phyloP scores from a whole-genome alignment of 2,797 vertebrate species.

The Decapterus maruadsi region DNA sequence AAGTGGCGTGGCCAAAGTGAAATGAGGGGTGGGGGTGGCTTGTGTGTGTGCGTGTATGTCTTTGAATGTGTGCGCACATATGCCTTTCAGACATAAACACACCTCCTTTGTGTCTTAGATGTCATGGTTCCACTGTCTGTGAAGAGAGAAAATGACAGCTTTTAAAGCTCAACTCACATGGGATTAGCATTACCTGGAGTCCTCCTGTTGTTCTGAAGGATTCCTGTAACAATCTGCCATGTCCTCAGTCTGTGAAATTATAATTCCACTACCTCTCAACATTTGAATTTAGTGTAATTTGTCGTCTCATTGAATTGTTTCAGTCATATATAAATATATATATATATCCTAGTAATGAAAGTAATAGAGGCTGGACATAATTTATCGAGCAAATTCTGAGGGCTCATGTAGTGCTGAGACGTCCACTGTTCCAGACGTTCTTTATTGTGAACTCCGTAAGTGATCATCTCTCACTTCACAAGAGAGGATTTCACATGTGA shows the following conservation, averaged over 20 bases:
- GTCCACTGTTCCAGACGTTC: not conserved
- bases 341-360: not conserved
- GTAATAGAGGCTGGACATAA: too few species aligned
- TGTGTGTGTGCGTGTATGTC: not conserved
- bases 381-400: not conserved
- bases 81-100: slow-evolving; percentile 46
- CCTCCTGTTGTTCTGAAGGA: slow-evolving; percentile 17
- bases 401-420: not conserved
- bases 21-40: not conserved
- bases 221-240: not conserved
- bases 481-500: too few species aligned
- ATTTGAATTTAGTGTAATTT: slow-evolving; percentile 7
- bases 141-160: slow-evolving; percentile 56
- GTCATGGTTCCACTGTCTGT: slow-evolving; percentile 40
- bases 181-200: slow-evolving; percentile 28
- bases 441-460: not conserved
- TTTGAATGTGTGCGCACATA: not conserved
- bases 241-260: slow-evolving; percentile 15
- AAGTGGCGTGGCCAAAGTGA: slow-evolving; percentile 27
- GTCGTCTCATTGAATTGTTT: not conserved
- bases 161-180: slow-evolving; percentile 21
- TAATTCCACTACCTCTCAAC: not conserved
- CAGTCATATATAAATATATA: not conserved
- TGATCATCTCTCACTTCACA: not conserved
- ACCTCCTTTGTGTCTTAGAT: slow-evolving; percentile 35